Conservation (phyloP, 1,140 invertebrate genomes). For the Oryctes rhinoceros region DNA sequence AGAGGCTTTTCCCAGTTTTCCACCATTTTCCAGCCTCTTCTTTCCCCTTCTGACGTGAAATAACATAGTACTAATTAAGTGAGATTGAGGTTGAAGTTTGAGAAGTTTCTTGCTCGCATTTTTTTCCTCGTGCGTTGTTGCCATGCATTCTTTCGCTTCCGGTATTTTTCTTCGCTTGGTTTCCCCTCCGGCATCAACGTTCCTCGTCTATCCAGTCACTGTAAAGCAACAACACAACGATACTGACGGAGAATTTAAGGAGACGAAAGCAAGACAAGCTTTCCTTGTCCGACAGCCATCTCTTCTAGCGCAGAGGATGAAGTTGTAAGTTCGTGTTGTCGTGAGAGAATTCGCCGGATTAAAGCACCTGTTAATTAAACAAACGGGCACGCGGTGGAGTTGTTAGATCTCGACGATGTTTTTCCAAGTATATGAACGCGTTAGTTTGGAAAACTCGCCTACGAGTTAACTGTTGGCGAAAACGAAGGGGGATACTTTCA, state of each 20-base stretch:
- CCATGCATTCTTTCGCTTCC: background rate
- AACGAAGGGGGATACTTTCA: background rate
- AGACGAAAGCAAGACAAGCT: background rate
- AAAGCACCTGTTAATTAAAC: constrained; percentile 18
- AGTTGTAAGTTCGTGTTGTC: constrained; percentile 2
- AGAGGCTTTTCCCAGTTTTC: background rate
- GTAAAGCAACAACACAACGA: background rate
- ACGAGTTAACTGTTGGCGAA: background rate
- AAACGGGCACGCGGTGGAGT: background rate
- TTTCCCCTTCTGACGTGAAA: background rate
- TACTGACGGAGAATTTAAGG: background rate
- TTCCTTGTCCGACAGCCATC: background rate
- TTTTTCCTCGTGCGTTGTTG: background rate
- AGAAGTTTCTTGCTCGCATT: constrained; percentile 8
- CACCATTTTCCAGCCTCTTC: background rate
- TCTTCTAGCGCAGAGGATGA: background rate
- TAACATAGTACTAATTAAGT: constrained; percentile 20
- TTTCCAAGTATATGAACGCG: background rate
- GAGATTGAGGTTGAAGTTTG: constrained; percentile 16
- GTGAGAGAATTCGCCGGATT: constrained; percentile 8
- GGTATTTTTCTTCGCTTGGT: background rate
- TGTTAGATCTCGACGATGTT: background rate
- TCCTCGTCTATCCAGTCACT: background rate
- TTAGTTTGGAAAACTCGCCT: background rate
- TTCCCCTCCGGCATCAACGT: background rate